phyloP scores from a whole-genome alignment of 2,888 invertebrate genomes.

The Sinodicranocentrus sp. region DNA sequence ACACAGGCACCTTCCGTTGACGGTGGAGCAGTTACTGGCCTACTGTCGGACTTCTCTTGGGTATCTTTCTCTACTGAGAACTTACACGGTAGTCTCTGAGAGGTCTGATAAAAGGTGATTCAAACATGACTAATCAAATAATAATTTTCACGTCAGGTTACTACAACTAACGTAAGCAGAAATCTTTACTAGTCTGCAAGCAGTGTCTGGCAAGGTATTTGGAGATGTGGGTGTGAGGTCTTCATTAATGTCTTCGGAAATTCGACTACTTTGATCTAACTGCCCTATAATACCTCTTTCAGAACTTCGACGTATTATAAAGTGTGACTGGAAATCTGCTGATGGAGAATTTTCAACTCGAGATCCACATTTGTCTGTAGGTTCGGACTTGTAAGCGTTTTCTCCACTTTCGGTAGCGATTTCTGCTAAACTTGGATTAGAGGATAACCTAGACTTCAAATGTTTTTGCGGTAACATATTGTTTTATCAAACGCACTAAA shows the following conservation, averaged over 20 bases:
- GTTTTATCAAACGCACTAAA: no score
- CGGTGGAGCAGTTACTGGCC: neutral
- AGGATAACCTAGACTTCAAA: no score
- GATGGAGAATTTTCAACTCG: slow-evolving; percentile 1
- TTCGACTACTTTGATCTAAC: neutral
- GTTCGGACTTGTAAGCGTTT: no score
- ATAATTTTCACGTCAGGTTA: neutral
- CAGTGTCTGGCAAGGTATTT: neutral
- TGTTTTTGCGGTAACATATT: no score
- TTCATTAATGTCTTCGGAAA: neutral
- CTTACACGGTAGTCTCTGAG: neutral
- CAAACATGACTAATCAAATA: neutral
- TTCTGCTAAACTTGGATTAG: no score
- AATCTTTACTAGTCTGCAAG: neutral
- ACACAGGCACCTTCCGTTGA: neutral
- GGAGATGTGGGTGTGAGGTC: neutral
- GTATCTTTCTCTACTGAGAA: neutral
- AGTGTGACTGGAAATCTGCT: slow-evolving; percentile 29
- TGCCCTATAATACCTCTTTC: neutral
- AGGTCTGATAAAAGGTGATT: neutral
- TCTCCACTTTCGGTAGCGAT: no score
- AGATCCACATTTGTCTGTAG: no score
- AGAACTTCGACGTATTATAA: slow-evolving; percentile 17
- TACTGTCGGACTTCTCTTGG: neutral
- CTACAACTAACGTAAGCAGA: neutral